A percentile compares a stretch with the other conserved stretches of the same genome.
These are phyloP conservation scores for Falco naumanni DNA, from an alignment of 2,797 vertebrate species.

Conservation along the genomic window DNA sequence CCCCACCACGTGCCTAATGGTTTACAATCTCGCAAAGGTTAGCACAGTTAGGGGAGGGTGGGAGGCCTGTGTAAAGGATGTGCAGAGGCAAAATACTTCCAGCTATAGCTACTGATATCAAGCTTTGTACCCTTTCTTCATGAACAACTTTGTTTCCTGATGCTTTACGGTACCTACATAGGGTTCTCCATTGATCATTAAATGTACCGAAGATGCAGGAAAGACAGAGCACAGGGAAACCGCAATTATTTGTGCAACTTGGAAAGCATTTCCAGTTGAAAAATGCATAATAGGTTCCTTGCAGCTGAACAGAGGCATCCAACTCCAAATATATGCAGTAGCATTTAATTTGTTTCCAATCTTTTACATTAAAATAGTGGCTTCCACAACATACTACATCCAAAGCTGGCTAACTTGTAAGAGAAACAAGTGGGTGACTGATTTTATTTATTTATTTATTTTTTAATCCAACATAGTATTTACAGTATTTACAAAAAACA, in stretches of 20 bases:
- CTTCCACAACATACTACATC: background rate
- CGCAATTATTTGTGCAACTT: background rate
- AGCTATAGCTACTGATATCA: background rate
- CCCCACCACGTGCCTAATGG: background rate
- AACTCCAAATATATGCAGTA: background rate
- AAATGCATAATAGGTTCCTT: background rate
- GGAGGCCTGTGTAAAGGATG: background rate
- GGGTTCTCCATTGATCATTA: background rate
- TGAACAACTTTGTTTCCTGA: background rate
- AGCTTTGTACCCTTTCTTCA: background rate
- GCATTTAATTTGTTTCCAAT: background rate
- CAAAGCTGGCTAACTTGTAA: background rate
- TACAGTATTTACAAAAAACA: background rate
- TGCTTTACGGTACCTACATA: background rate
- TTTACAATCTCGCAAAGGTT: background rate
- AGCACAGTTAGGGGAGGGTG: fast-evolving
- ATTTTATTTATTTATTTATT: background rate
- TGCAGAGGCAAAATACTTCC: background rate
- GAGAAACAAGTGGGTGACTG: background rate
- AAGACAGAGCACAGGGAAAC: background rate
- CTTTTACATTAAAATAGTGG: background rate
- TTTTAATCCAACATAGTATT: background rate
- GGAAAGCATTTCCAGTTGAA: background rate
- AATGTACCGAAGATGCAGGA: background rate
- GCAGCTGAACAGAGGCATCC: background rate